phyloP scores from a whole-genome alignment of 2,888 invertebrate genomes.

The Thyatira batis region DNA sequence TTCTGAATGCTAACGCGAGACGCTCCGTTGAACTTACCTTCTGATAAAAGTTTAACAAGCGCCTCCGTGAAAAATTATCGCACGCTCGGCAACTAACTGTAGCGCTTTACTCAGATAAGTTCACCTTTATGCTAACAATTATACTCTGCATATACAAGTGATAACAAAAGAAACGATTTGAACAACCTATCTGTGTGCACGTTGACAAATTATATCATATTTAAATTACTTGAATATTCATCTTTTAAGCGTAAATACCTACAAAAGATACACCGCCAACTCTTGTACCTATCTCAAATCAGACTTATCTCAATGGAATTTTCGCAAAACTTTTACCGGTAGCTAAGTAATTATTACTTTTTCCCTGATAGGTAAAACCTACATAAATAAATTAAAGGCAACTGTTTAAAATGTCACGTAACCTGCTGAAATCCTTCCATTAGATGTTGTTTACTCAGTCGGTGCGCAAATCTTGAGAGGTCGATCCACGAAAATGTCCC shows the following conservation, averaged over 20 bases:
- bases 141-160: conserved; percentile 5
- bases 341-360: too few relatives aligned
- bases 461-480: conserved; percentile 79
- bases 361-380: conserved; percentile 32
- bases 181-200: neutral
- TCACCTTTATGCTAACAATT: conserved; percentile 13
- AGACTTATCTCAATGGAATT: neutral
- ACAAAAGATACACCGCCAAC: neutral
- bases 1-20: conserved; percentile 59
- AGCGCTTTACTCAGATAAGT: conserved; percentile 19
- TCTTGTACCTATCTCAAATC: conserved; percentile 8
- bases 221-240: neutral
- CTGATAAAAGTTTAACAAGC: conserved; percentile 53
- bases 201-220: neutral
- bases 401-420: conserved; percentile 69
- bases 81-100: conserved; percentile 22
- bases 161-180: conserved; percentile 6
- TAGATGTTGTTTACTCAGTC: conserved; percentile 78
- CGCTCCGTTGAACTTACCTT: conserved; percentile 51
- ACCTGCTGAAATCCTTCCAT: conserved; percentile 76
- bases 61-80: conserved; percentile 38
- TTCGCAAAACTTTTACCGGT: too few relatives aligned
- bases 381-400: conserved; percentile 59
- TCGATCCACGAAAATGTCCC: conserved; percentile 79
- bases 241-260: neutral